Evolutionary conservation across 2,888 invertebrate species (phyloP), one percentile per base, ranked within the genome.

Genomic region (Drosophila bunnanda): DNA sequence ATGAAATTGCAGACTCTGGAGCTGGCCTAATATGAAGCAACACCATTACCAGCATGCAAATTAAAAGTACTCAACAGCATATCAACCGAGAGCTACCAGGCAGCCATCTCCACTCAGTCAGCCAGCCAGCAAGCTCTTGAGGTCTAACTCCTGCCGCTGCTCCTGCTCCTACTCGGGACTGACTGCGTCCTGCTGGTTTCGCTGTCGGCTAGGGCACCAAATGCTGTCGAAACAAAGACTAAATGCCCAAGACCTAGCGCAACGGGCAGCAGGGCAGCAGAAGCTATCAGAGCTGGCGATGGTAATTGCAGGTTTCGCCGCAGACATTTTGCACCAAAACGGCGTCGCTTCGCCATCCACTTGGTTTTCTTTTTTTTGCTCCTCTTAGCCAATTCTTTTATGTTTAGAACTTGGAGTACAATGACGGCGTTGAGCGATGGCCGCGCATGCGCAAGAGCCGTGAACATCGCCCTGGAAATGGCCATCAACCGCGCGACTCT

Each of bases 271-370:
- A 17, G 46, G 17, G 39, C 34, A 46, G 39, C 34, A 46, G 64
- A 56, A 76, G 80, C 89, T 88, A 90, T 90, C 89, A 90, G 80
- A 85, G 79, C 83, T 83, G 85, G 89, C 85, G 89, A 88, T 89
- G 90, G 89, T 89, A 89, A 89, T 89, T 89, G 91, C 83, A 82
- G 90, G 91, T 90, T 88, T 78, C 74, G 82, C 83, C 78, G 72
- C 89, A 77, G 88, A 88, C 88, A 88, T 89, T 86, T 86, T 86
- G 89, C 86, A 88, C 88, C 88, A 88, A 82, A 85, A 77, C 74
- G 81, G 80, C 73, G 72, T 62, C 46, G 41, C 34, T 28, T 20
- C 8, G 6, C 41, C 43, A 34, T 46, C 48, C 13, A 28, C 17
- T 10, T 36, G 4, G 39, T 38, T 58, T 22, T 25, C 4, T 25